These are phyloP conservation scores for Hyposoter didymator DNA, from an alignment of 2,888 invertebrate genomes.

Conservation along the genomic window DNA sequence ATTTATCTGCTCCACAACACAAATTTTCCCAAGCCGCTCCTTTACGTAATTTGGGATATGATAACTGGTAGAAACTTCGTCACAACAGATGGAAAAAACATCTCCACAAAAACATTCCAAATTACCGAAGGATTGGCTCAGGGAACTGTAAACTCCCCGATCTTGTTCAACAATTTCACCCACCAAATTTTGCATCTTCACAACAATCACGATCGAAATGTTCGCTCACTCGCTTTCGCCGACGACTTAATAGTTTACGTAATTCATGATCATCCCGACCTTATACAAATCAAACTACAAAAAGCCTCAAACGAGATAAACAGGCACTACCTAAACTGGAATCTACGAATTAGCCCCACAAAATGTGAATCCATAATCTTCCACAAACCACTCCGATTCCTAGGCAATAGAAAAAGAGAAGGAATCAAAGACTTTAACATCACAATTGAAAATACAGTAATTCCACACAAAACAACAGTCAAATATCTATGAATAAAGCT, in stretches of 20 bases:
- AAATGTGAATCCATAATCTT: conserved; percentile 47
- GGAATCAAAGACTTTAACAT: not conserved
- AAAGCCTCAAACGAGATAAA: conserved; percentile 8
- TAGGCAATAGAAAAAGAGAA: not conserved
- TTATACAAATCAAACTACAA: conserved; percentile 6
- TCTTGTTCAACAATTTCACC: not conserved
- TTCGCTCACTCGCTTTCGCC: conserved; percentile 8
- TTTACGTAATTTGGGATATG: conserved; percentile 11
- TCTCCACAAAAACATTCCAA: not conserved
- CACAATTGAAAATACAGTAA: not conserved
- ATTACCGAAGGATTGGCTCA: not conserved
- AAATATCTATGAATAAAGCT: conserved; percentile 10
- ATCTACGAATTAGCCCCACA: conserved; percentile 26
- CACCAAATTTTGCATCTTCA: not conserved
- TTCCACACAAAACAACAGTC: not conserved
- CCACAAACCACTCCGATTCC: conserved; percentile 24
- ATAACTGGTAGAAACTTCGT: not conserved
- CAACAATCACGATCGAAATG: not conserved
- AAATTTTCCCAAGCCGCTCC: not conserved
- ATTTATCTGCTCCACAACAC: not conserved
- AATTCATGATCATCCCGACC: not conserved
- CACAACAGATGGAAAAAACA: not conserved
- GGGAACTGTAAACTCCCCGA: conserved; percentile 8
- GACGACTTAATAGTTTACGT: conserved; percentile 34
- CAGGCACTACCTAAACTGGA: conserved; percentile 24